Base-by-base conservation (phyloP, 92 coral and sea anemone genomes). In the Ricordea florida region DNA sequence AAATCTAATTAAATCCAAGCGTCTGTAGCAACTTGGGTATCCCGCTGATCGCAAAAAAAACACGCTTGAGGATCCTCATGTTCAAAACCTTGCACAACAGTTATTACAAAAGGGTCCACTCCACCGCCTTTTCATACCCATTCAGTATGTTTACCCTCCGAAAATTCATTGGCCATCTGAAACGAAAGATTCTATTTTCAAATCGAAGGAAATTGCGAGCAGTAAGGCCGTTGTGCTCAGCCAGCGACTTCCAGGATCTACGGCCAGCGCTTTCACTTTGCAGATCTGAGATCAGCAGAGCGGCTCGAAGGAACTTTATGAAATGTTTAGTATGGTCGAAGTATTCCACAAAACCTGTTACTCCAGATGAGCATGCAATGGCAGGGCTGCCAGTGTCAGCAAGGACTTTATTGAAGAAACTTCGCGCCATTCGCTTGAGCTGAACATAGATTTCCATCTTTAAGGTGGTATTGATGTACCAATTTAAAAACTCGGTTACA, bases 191-290 rank as follows among this genome's bases (percentile, higher is more conserved):
- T 45, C 56, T 78, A 71, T 77, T 89, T 53, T 46, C 76, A 31
- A 47, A 74, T 28, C 87, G 72, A 61, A 62, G 60, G 69, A 80
- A 80, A 57, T 89, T 71, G 17, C 93, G 80, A 48, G 79, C 66
- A 70, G 45, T 47, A 68, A 89, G 43, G 11, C 82, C 87, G 42
- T 82, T 46, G 48, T 74, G 43, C 2, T 62, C 81, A 17, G 87
- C 90, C 22, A 89, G 76, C 27, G 69, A 53, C 20, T 36, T 57
- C 43, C 58, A 31, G 15, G 63, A 56, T 27, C 42, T 73, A 50
- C 26, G 61, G 44, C 25, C 66, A 7, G 20, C 47, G 0, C 23
- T 61, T 1, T 31, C 63, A 31, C 20, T 3, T 5, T 48, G 57
- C 3, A 40, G 24, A 14, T 58, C 57, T 55, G 49, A 49, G 1